Base-by-base conservation (phyloP, 2,888 invertebrate species). In the Callyntrura guangdongensis region DNA sequence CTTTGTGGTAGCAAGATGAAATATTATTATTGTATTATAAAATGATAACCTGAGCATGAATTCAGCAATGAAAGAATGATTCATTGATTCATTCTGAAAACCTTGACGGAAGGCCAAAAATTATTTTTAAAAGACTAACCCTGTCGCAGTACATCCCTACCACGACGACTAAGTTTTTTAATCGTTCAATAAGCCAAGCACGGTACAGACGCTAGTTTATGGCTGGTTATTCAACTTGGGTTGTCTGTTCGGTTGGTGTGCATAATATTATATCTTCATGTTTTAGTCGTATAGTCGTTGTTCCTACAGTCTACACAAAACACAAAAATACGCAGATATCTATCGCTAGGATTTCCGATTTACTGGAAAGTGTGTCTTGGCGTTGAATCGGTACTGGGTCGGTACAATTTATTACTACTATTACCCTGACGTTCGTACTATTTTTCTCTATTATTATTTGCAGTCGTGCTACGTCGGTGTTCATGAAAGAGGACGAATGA, bases 401-500 rank as follows among this genome's bases (percentile, higher is more conserved):
- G 0, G 77, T 77, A 79, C 22, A 20, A 36, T 20, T 14, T 79
- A 79, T 27, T 49, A 79, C 45, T 17, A 45, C 36, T 45, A 67
- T 20, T 53, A 14, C 56, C 25, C 9, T 59, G 20, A 79, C 11
- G n/a, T 36, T 4, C 36, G 36, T 36, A 36, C 36, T 36, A 36
- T 36, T 36, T 36, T 36, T 6, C 36, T 36, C 3, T 36, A 36
- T 6, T 1, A 79, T n/a, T 8, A 79, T 59, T 17, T 56, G 56
- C 53, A 53, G 56, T 45, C 53, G 56, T 72, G 12, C 45, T 36
- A 36, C 36, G 72, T 72, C n/a, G 9, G 36, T 17, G 72, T n/a
- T 45, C 45, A 72, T 72, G 72, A 72, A 72, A 47, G 72, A 47
- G 72, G 25, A 72, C 17, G n/a, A 11, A 49, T 20, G 74, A 74